phyloP scores from a whole-genome alignment of 2,113 vertebrate species.

The Ursus arctos region DNA sequence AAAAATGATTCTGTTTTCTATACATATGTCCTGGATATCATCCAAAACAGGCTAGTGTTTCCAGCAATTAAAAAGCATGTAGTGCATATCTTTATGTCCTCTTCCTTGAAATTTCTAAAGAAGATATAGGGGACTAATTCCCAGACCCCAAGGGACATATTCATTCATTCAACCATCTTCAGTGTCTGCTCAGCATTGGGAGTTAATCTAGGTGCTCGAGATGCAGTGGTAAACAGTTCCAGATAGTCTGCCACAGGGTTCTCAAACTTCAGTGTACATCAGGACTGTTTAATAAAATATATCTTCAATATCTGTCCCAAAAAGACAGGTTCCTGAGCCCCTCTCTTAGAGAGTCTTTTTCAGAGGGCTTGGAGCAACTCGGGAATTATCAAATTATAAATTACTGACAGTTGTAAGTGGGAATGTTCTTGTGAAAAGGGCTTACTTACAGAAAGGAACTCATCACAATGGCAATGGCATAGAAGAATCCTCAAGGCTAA shows the following conservation, averaged over 20 bases:
- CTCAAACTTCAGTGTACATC: background rate
- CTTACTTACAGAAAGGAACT: slow-evolving; percentile 37
- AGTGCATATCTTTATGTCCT: background rate
- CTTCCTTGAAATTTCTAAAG: slow-evolving; percentile 25
- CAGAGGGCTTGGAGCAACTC: background rate
- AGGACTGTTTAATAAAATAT: background rate
- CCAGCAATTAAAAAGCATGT: background rate
- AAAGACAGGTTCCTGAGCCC: background rate
- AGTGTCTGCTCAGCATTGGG: background rate
- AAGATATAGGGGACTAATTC: background rate
- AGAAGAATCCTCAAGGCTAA: slow-evolving; percentile 30
- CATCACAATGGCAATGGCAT: slow-evolving; percentile 15
- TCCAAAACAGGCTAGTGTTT: background rate
- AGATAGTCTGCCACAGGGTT: background rate
- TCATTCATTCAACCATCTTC: background rate
- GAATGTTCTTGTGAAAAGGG: background rate
- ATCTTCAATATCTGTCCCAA: background rate
- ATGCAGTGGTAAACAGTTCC: background rate
- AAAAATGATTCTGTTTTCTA: slow-evolving; percentile 40
- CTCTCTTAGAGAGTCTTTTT: background rate
- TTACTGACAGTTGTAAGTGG: background rate
- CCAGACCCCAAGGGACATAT: background rate
- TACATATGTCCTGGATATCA: background rate
- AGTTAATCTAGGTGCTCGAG: background rate
- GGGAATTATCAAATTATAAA: slow-evolving; percentile 47